Evolutionary conservation across 2,797 vertebrate species (phyloP).

Genomic region (Pteropus rufus): DNA sequence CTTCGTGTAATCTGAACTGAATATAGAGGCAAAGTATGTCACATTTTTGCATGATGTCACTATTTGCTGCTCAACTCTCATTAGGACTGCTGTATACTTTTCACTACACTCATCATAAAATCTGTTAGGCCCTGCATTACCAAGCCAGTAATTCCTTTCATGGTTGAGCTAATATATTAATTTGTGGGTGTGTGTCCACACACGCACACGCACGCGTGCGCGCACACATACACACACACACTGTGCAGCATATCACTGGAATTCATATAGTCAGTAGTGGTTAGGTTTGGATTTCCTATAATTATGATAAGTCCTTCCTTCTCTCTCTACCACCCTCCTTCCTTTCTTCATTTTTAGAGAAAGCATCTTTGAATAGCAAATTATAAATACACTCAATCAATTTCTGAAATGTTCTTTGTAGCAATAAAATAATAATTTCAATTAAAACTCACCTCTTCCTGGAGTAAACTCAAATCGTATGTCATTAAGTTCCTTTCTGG

Average conservation of each 20-base stretch:
- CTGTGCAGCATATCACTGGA: neutral
- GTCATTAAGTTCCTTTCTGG: conserved; percentile 97
- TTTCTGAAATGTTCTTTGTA: conserved; percentile 76
- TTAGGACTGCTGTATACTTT: neutral
- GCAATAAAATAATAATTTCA: conserved; percentile 78
- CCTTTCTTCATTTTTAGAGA: conserved; percentile 24
- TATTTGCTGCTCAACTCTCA: neutral
- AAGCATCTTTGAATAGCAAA: conserved; percentile 67
- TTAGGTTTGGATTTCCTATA: conserved; percentile 41
- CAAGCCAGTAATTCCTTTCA: neutral
- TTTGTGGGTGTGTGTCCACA: no score
- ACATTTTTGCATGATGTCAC: neutral
- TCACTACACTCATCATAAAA: neutral
- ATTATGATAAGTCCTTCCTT: conserved; percentile 19
- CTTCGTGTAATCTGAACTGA: neutral
- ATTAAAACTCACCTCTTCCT: conserved; percentile 91
- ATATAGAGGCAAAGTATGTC: neutral
- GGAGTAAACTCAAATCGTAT: conserved; percentile 99
- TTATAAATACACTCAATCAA: conserved; percentile 76
- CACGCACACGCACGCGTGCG: no score
- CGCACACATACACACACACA: neutral
- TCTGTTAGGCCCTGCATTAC: neutral
- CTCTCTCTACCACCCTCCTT: neutral
- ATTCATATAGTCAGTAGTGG: conserved; percentile 34
- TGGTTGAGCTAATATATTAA: neutral